Percentiles rank a stretch among this genome's conserved stretches.
Evolutionary conservation across 2,113 vertebrate genomes (phyloP).

Genomic region (Lagopus muta): DNA sequence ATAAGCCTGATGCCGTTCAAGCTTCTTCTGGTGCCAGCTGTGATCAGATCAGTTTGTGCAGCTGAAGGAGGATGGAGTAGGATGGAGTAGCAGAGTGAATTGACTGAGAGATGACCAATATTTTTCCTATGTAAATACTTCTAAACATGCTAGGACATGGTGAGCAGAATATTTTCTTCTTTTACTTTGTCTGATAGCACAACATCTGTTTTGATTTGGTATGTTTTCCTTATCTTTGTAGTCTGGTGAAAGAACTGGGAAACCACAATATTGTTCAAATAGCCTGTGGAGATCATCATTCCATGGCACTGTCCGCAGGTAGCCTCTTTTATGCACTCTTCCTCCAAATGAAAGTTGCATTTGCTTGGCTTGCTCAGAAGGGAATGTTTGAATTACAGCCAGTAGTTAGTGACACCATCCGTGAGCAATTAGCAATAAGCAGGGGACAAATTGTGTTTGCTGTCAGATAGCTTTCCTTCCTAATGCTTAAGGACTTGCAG

Average conservation of each 20-base stretch:
- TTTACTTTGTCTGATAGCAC: neutral
- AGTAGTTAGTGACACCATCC: neutral
- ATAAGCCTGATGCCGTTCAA: neutral
- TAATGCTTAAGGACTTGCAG: neutral
- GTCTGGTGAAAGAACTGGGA: conserved; percentile 54
- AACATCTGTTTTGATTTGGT: neutral
- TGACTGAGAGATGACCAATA: neutral
- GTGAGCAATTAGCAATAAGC: neutral
- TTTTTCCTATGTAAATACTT: neutral
- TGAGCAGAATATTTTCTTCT: neutral
- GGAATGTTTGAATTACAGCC: neutral
- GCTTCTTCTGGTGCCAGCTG: neutral
- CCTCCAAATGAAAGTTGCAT: rapidly evolving
- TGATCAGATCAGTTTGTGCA: neutral
- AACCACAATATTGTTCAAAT: conserved; percentile 68
- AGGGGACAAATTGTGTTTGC: neutral
- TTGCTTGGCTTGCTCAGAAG: neutral
- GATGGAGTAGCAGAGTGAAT: neutral
- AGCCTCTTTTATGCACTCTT: neutral
- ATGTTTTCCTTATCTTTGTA: conserved; percentile 10
- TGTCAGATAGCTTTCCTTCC: neutral
- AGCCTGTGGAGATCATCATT: conserved; percentile 78
- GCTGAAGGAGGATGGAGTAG: neutral
- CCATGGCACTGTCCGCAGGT: conserved; percentile 79
- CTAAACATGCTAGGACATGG: neutral